These are phyloP conservation scores for Tachycineta bicolor DNA, from an alignment of 2,113 vertebrate species.

Conservation along the genomic window DNA sequence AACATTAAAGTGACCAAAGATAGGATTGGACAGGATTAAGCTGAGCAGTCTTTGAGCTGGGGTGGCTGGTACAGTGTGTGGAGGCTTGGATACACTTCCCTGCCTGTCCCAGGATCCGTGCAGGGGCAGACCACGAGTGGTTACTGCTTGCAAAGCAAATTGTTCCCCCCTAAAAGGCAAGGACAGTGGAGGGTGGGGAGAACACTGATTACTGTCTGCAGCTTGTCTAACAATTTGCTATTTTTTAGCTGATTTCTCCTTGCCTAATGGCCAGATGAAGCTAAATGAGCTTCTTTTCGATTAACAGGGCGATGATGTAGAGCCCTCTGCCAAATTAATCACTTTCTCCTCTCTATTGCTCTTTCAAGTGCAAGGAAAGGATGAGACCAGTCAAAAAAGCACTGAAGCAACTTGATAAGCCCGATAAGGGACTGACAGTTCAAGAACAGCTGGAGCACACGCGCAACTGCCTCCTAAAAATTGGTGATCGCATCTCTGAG, in stretches of 20 bases:
- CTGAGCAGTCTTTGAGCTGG: not conserved
- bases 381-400: slow-evolving; percentile 99
- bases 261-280: not conserved
- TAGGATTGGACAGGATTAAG: not conserved
- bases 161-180: not conserved
- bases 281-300: not conserved
- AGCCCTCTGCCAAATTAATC: not conserved
- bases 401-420: slow-evolving; percentile 96
- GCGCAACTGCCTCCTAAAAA: slow-evolving; percentile 93
- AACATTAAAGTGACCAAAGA: not conserved
- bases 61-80: not conserved
- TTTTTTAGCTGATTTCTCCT: not conserved
- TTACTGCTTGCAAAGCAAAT: not conserved
- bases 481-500: slow-evolving; percentile 96
- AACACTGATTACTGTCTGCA: not conserved
- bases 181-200: not conserved
- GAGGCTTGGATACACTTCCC: not conserved
- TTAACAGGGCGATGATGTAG: not conserved
- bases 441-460: slow-evolving; percentile 98
- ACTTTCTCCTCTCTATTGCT: not conserved
- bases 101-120: not conserved
- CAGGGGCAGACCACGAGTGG: not conserved
- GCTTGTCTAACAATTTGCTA: not conserved
- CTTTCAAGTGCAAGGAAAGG: slow-evolving; percentile 92
- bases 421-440: slow-evolving; percentile 90